A percentile compares a stretch with the other conserved stretches of the same genome.
These are phyloP conservation scores for Orientallactaga bullata DNA, from an alignment of 2,113 vertebrate genomes.

Conservation along the genomic window DNA sequence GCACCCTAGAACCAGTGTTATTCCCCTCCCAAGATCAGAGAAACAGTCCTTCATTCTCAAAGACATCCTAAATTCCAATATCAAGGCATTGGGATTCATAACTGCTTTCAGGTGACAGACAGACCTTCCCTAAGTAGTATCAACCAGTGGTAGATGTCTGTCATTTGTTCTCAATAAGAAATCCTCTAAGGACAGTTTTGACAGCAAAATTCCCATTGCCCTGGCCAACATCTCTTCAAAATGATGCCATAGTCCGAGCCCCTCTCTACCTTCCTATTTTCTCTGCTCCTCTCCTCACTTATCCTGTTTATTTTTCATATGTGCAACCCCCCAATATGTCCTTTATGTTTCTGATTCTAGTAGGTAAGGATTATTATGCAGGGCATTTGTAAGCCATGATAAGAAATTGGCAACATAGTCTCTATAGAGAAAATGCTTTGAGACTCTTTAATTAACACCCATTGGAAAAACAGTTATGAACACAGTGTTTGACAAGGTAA, in stretches of 20 bases:
- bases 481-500: background rate
- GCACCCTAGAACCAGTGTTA: too few relatives aligned
- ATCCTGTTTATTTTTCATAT: background rate
- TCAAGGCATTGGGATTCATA: background rate
- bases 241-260: background rate
- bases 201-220: background rate
- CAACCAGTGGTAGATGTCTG: background rate
- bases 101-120: background rate
- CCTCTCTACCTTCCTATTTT: background rate
- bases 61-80: too few relatives aligned
- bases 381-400: background rate
- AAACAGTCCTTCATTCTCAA: too few relatives aligned
- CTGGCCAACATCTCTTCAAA: background rate
- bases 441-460: background rate
- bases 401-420: background rate
- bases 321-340: background rate
- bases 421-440: background rate
- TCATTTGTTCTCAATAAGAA: background rate
- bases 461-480: slow-evolving; percentile 10
- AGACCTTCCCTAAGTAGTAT: background rate
- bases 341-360: background rate
- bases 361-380: background rate
- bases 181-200: background rate
- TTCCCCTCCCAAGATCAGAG: too few relatives aligned
- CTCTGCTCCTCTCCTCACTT: background rate